Percentiles rank a stretch among this genome's conserved stretches.
These are phyloP conservation scores for Thymallus thymallus DNA, from an alignment of 2,113 vertebrate genomes.

Conservation along the genomic window DNA sequence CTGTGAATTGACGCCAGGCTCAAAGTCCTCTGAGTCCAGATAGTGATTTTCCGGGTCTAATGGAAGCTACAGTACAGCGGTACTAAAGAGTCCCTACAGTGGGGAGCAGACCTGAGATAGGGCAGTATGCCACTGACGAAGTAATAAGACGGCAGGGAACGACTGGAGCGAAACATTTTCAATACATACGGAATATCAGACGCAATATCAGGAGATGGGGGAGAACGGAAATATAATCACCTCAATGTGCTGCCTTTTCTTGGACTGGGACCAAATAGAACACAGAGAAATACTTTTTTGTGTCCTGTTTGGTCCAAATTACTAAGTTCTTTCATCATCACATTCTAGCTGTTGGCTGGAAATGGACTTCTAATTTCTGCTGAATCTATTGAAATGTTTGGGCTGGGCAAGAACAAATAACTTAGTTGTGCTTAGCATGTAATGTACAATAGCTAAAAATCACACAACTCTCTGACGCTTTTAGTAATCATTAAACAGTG, in stretches of 20 bases:
- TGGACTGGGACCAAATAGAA: not conserved
- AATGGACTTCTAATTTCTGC: not conserved
- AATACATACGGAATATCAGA: not conserved
- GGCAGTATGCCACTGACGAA: not conserved
- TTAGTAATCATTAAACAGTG: not conserved
- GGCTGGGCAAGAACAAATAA: not conserved
- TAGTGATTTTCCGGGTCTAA: not conserved
- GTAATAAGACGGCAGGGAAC: not conserved
- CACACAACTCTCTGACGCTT: not conserved
- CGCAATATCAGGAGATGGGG: not conserved
- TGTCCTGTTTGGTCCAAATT: too few relatives aligned
- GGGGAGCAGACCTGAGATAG: not conserved
- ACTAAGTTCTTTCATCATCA: too few relatives aligned
- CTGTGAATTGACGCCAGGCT: not conserved
- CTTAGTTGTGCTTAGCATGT: not conserved
- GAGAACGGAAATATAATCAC: too few relatives aligned
- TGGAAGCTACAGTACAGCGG: not conserved
- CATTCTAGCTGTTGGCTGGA: not conserved
- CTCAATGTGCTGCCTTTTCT: too few relatives aligned
- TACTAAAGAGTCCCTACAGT: not conserved
- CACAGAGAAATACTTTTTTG: too few relatives aligned
- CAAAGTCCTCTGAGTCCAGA: not conserved
- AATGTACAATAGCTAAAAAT: not conserved
- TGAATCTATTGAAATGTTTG: not conserved
- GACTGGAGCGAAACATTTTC: not conserved